Base-by-base conservation (phyloP, 2,888 invertebrate genomes). In the Tinea trinotella region DNA sequence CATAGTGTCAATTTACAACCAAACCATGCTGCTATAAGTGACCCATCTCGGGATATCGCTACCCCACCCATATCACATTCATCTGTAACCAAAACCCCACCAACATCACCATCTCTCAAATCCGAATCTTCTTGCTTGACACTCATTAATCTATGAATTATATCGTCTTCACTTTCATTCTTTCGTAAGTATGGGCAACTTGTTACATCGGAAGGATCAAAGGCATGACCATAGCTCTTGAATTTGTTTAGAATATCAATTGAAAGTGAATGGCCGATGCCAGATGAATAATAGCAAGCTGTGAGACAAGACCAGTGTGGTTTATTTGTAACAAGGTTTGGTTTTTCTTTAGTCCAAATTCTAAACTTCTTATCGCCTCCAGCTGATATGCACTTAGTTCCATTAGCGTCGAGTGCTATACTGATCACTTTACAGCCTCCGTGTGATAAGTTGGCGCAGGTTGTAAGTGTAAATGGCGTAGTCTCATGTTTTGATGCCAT, bases 1-100 rank as follows among this genome's bases (percentile, higher is more conserved):
- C 87, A 87, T 22, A 87, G 55, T 0, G 85, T 84, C 53, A 87
- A 61, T 57, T 85, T 85, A 36, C 74, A 70, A 0, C 86, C 87
- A 54, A 84, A 85, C 87, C 86, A 87, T 1, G 84, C 85, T 0
- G 87, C 87, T n/a, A 85, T 82, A 55, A 85, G 60, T 0, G 87
- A 87, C 0, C 87, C 85, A 19, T 86, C 87, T 48, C 78, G 76
- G 0, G 86, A 84, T 58, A 87, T 76, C 9, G 81, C 82, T 3
- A 81, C 76, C 1, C 77, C 81, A 0, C 83, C 83, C 78, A 85
- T 80, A 22, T 71, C 70, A n/a, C 59, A 62, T n/a, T 63, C 64
- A 49, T 70, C 62, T 9, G 56, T 63, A 1, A 61, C 64, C 56
- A 65, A 57, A 7, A 20, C 34, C n/a, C 64, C 62, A 9, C 63